Base-by-base conservation (phyloP, 1,140 invertebrate species). In the Dryas iulia region DNA sequence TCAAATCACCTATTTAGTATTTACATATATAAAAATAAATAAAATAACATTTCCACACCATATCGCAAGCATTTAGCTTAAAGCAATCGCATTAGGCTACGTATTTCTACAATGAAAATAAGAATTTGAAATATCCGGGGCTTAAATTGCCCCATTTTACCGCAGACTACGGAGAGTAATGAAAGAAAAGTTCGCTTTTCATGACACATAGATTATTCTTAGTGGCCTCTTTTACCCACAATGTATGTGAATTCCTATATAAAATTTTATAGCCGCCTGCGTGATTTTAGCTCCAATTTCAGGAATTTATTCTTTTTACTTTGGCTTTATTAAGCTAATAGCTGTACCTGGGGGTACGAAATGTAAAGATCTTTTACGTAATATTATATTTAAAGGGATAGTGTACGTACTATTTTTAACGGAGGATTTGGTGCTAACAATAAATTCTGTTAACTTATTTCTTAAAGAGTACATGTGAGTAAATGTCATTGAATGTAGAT, bases 141-240 rank as follows among this genome's bases (percentile, higher is more conserved):
- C 75, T 81, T 76, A 82, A 81, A 85, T 82, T 78, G 74, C 72
- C 79, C 74, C 79, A 79, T 85, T 82, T 77, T 66, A 59, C 67
- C 73, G 70, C 72, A 67, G 66, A 71, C 76, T 74, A 74, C 72
- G 69, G 73, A 75, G 74, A 72, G 78, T 77, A 83, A 83, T 83
- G 81, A 83, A 81, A 78, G 82, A 81, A 84, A 86, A 83, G 73
- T 84, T 80, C 73, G 72, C 76, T 73, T 77, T 82, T 79, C 79
- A 77, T 75, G 78, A 83, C 79, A 86, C 79, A 84, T 83, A 86
- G 76, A 83, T 84, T 84, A 83, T 79, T 73, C 76, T 81, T 83
- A 81, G 72, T 81, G 79, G 75, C 72, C 82, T 77, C 78, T 73
- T 81, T 84, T 84, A 73, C 80, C 76, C 65, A 68, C 69, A 74